These are phyloP conservation scores for Orchesella cincta DNA, from an alignment of 1,140 invertebrate species.

Conservation along the genomic window DNA sequence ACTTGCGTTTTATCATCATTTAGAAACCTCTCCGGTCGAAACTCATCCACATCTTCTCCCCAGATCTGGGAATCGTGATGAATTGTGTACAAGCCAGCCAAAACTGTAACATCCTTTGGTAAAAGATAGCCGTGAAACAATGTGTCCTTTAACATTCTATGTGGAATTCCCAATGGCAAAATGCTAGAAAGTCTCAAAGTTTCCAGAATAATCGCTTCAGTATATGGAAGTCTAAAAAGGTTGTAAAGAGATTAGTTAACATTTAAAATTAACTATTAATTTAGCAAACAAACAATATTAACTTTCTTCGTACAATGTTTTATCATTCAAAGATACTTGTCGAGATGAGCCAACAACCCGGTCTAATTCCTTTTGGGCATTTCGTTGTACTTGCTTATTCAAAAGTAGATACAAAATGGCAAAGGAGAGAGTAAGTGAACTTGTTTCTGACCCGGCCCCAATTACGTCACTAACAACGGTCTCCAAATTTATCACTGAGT, in stretches of 20 bases:
- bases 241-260: neutral
- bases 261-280: neutral
- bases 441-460: too few relatives aligned
- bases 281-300: too few relatives aligned
- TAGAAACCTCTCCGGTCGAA: slow-evolving; percentile 16
- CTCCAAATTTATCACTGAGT: too few relatives aligned
- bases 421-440: slow-evolving; percentile 71
- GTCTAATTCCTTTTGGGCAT: slow-evolving; percentile 68
- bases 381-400: slow-evolving; percentile 67
- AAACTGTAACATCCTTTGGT: slow-evolving; percentile 54
- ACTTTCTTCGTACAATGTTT: slow-evolving; percentile 54
- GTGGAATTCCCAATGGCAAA: slow-evolving; percentile 39
- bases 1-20: neutral
- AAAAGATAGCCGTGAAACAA: slow-evolving; percentile 51
- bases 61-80: slow-evolving; percentile 57
- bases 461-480: too few relatives aligned
- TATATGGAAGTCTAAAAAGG: slow-evolving; percentile 47
- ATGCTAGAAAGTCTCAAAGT: slow-evolving; percentile 36
- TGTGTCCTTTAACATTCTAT: slow-evolving; percentile 28
- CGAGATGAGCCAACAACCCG: slow-evolving; percentile 57
- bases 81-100: slow-evolving; percentile 55
- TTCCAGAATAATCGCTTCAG: slow-evolving; percentile 52
- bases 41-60: slow-evolving; percentile 54
- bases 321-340: slow-evolving; percentile 56
- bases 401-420: slow-evolving; percentile 68